phyloP scores from a whole-genome alignment of 1,140 invertebrate genomes.

The Ectropis grisescens region DNA sequence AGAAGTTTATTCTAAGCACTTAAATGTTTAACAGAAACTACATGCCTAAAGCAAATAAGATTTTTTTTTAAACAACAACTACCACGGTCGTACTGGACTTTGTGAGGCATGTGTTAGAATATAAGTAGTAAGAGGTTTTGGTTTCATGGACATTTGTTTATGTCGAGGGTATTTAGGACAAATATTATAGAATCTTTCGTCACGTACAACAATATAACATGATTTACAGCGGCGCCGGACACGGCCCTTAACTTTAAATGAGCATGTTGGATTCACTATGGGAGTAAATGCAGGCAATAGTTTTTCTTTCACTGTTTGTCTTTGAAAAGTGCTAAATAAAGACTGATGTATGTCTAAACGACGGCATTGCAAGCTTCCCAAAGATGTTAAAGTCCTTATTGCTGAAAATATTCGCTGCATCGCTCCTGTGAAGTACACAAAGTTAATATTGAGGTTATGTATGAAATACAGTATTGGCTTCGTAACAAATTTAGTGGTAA shows the following conservation, averaged over 20 bases:
- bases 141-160: slow-evolving; percentile 81
- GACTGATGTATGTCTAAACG: slow-evolving; percentile 6
- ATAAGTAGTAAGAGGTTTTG: slow-evolving; percentile 76
- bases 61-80: too few species aligned
- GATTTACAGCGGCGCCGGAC: slow-evolving; percentile 76
- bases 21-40: too few species aligned
- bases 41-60: too few species aligned
- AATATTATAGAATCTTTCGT: slow-evolving; percentile 79
- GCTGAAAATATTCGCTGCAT: too few species aligned
- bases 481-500: too few species aligned
- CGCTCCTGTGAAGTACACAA: too few species aligned
- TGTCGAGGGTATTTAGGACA: slow-evolving; percentile 83
- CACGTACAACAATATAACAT: slow-evolving; percentile 79
- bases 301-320: slow-evolving; percentile 14
- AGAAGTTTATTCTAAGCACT: too few species aligned
- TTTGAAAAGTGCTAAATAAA: slow-evolving; percentile 29
- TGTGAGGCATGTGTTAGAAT: slow-evolving; percentile 80
- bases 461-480: too few species aligned
- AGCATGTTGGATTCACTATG: slow-evolving; percentile 27
- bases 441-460: too few species aligned
- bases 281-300: slow-evolving; percentile 28
- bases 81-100: slow-evolving; percentile 74
- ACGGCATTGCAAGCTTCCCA: too few species aligned
- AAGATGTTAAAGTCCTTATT: too few species aligned
- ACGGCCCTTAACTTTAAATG: slow-evolving; percentile 50